Conservation (phyloP, 2,797 vertebrate genomes). For the Sciurus vulgaris region DNA sequence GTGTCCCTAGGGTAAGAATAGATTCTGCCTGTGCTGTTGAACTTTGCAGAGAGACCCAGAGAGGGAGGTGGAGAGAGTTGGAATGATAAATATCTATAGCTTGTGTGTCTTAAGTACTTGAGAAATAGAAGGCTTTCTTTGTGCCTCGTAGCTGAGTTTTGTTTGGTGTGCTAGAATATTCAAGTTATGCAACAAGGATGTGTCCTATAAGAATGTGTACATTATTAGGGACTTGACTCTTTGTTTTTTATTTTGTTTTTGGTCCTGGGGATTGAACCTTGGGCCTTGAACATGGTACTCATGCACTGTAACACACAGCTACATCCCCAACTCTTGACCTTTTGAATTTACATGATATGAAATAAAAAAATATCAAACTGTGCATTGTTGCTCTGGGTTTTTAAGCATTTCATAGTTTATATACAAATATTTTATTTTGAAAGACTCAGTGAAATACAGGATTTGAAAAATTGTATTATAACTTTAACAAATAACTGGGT, state of each 20-base stretch:
- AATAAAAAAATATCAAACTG: not conserved
- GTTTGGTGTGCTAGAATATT: not conserved
- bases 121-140: not conserved
- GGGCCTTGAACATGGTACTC: not conserved
- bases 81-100: not conserved
- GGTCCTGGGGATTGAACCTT: not conserved
- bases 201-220: not conserved
- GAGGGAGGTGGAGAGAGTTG: not conserved
- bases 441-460: not conserved
- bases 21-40: not conserved
- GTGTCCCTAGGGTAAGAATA: not conserved
- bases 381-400: conserved; percentile 28
- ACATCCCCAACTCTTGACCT: too few relatives aligned
- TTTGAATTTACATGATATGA: not conserved
- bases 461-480: conserved; percentile 14
- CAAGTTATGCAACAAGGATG: not conserved
- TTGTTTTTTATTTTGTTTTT: too few relatives aligned
- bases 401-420: conserved; percentile 19
- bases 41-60: not conserved
- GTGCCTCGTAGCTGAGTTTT: not conserved
- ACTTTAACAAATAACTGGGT: not conserved
- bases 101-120: not conserved
- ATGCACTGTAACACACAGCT: not conserved
- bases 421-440: not conserved
- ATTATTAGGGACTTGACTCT: not conserved